A percentile compares a stretch with the other conserved stretches of the same genome.
phyloP scores from a whole-genome alignment of 1,140 invertebrate species.

The Drosophila carrolli region DNA sequence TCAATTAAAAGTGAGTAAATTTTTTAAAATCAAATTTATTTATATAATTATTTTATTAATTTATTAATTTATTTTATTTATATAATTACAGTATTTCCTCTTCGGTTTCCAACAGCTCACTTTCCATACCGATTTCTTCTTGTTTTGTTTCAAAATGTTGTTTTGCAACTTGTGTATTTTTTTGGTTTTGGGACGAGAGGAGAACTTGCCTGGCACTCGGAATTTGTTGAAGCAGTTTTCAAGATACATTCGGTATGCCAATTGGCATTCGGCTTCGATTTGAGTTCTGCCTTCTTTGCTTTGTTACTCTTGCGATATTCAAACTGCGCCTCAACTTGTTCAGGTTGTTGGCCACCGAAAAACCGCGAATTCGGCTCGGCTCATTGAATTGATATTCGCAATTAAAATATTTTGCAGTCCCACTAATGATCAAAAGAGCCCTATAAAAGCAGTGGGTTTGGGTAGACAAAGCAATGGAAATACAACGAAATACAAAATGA shows the following conservation, averaged over 20 bases:
- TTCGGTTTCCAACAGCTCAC: background rate
- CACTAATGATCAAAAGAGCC: constrained; percentile 28
- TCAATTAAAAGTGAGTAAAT: too few species aligned
- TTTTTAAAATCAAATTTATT: background rate
- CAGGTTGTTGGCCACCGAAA: constrained; percentile 30
- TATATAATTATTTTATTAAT: background rate
- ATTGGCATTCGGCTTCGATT: constrained; percentile 69
- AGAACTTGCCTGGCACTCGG: constrained; percentile 45
- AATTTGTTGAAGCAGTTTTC: constrained; percentile 69
- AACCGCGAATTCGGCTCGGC: constrained; percentile 43
- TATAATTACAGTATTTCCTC: background rate
- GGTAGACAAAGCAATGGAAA: background rate
- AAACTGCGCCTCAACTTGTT: constrained; percentile 68
- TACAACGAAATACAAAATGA: constrained; percentile 16
- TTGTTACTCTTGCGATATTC: constrained; percentile 65
- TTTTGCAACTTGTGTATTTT: constrained; percentile 49
- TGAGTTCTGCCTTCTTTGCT: constrained; percentile 30
- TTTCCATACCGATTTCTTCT: constrained; percentile 47
- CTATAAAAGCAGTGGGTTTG: constrained; percentile 19
- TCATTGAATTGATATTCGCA: constrained; percentile 70
- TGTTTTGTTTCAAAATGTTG: constrained; percentile 62
- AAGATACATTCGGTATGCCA: constrained; percentile 60
- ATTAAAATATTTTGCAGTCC: constrained; percentile 36
- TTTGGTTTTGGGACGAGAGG: constrained; percentile 5
- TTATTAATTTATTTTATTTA: too few species aligned